phyloP scores from a whole-genome alignment of 64 coral and sea anemone genomes.

The Hydrozoanthus tunicans region DNA sequence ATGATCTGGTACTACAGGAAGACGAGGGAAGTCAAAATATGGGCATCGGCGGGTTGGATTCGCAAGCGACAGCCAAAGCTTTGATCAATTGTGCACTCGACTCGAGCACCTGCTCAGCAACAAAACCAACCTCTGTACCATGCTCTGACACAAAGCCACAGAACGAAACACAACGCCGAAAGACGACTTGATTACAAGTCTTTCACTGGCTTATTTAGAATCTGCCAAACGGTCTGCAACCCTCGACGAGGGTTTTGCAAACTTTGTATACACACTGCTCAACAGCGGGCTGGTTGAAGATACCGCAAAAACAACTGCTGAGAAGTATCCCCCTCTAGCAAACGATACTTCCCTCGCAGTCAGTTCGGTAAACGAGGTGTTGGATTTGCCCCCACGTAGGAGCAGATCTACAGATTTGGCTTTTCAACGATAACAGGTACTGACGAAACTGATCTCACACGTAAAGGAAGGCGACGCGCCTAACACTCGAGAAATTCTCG shows the following conservation, averaged over 20 bases:
- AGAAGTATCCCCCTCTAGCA: constrained; percentile 40
- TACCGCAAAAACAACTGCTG: constrained; percentile 27
- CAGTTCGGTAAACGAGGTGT: constrained; percentile 46
- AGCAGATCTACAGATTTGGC: constrained; percentile 20
- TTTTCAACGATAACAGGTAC: constrained; percentile 34
- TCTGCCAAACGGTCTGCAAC: not conserved
- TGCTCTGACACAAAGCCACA: too few relatives aligned
- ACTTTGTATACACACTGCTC: constrained; percentile 25
- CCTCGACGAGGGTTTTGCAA: constrained; percentile 15
- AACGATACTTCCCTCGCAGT: constrained; percentile 12
- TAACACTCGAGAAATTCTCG: constrained; percentile 12
- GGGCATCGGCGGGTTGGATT: too few relatives aligned
- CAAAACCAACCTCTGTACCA: too few relatives aligned
- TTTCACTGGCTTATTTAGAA: too few relatives aligned
- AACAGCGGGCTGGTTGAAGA: constrained; percentile 18
- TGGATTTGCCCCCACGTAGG: constrained; percentile 36
- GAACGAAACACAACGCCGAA: too few relatives aligned
- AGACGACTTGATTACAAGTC: too few relatives aligned
- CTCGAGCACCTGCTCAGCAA: too few relatives aligned
- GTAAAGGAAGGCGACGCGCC: not conserved
- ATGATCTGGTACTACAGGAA: too few relatives aligned
- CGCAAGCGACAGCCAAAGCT: too few relatives aligned
- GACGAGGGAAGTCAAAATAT: too few relatives aligned
- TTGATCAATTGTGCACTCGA: too few relatives aligned
- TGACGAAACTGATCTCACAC: constrained; percentile 15